phyloP scores from a whole-genome alignment of 2,113 vertebrate species.

The Sinocyclocheilus anophthalmus region DNA sequence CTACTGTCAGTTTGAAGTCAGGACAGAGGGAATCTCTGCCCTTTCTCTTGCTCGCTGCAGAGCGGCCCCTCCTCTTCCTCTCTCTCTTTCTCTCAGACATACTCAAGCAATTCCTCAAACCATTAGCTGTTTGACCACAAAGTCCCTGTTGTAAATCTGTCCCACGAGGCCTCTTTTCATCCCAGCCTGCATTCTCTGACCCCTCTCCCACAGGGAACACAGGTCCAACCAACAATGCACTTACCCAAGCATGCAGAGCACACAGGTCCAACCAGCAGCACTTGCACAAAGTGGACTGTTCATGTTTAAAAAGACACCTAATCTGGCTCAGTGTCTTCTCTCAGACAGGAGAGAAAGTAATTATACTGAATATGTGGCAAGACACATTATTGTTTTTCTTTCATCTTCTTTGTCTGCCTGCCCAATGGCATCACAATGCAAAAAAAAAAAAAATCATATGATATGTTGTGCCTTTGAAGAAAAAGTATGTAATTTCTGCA shows the following conservation, averaged over 20 bases:
- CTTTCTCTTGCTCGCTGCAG: background rate
- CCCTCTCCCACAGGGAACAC: constrained; percentile 28
- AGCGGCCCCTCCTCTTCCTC: constrained; percentile 24
- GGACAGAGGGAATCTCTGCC: background rate
- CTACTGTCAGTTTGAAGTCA: constrained; percentile 55
- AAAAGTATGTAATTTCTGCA: too few species aligned
- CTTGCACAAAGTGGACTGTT: background rate
- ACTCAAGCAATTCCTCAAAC: constrained; percentile 37
- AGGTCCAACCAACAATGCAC: constrained; percentile 28
- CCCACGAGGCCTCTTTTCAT: constrained; percentile 52
- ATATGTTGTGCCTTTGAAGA: too few species aligned
- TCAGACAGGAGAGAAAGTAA: background rate
- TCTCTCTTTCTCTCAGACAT: constrained; percentile 34
- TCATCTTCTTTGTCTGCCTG: background rate
- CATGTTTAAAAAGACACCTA: background rate
- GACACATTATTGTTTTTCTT: background rate
- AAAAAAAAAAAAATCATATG: background rate
- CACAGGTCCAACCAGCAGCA: background rate
- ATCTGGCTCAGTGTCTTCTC: background rate
- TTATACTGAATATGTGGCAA: background rate
- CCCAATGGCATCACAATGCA: background rate
- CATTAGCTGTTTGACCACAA: constrained; percentile 46
- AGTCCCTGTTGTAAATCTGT: constrained; percentile 54
- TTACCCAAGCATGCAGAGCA: background rate
- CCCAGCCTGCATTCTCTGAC: constrained; percentile 30